phyloP scores from a whole-genome alignment of 2,888 invertebrate genomes.

The Disparrhopalites patrizii region DNA sequence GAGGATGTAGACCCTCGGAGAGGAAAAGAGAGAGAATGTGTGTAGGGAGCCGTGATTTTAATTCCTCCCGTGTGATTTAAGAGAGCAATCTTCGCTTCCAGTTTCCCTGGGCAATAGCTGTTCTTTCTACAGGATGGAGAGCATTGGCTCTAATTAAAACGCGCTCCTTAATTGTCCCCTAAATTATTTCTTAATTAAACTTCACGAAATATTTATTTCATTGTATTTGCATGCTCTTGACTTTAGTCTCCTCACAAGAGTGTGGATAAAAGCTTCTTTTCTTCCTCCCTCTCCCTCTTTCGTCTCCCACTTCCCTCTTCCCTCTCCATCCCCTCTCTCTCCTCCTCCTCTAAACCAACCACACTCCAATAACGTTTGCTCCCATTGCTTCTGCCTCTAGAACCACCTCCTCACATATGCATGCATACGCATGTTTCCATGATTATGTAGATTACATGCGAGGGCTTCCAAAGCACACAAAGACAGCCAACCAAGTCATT shows the following conservation, averaged over 20 bases:
- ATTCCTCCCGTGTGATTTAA: conserved; percentile 35
- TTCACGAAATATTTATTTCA: conserved; percentile 39
- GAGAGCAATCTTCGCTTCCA: conserved; percentile 29
- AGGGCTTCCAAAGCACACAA: neutral
- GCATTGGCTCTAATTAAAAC: conserved; percentile 41
- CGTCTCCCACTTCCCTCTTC: neutral
- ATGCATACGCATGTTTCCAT: conserved; percentile 1
- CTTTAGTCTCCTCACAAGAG: too few relatives aligned
- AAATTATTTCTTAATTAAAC: conserved; percentile 46
- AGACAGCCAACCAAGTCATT: neutral
- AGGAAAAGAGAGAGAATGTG: neutral
- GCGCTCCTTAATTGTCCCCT: conserved; percentile 39
- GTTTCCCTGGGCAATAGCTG: conserved; percentile 20
- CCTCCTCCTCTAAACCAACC: neutral
- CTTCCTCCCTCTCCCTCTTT: conserved; percentile 13
- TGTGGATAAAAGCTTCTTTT: too few relatives aligned
- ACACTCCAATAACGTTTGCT: neutral
- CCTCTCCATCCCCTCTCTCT: neutral
- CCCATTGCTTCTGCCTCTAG: neutral
- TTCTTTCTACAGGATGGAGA: conserved; percentile 22
- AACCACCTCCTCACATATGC: neutral
- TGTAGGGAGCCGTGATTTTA: conserved; percentile 34
- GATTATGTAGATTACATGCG: conserved; percentile 21
- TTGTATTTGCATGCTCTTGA: conserved; percentile 27
- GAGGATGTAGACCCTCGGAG: neutral